Base-by-base conservation (phyloP, 1,140 invertebrate species). In the Drosophila nannoptera region DNA sequence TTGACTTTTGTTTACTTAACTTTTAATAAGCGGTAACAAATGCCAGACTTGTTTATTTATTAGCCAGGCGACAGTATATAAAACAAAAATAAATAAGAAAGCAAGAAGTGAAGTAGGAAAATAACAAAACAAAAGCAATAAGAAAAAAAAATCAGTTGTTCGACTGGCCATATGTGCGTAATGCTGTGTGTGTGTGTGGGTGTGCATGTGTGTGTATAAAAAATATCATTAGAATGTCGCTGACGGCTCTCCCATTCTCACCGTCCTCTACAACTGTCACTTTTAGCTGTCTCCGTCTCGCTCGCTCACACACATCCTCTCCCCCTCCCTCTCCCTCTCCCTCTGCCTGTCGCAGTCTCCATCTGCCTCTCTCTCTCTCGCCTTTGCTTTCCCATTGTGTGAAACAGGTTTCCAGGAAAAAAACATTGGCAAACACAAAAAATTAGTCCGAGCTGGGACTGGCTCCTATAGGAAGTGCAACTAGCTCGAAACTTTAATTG, bases 1-100 rank as follows among this genome's bases (percentile, higher is more conserved):
- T 84, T 84, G 80, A 84, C 80, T 83, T 84, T 83, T 86, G 76
- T 86, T 84, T 73, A 56, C 59, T 67, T 69, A 73, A 58, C 76
- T 66, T 72, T 73, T 63, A 75, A 68, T 64, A 72, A 75, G 50
- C 68, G 40, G 45, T 61, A 55, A 53, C 60, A 60, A 42, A 48
- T 45, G 16, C 38, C 75, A 73, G 78, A 80, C 81, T 83, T 68
- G 80, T 77, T 83, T 83, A 73, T 83, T 75, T 81, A 78, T 73
- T 80, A 73, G 65, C 59, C 76, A 73, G 64, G 48, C 73, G 62
- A 61, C 65, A 75, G 54, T 35, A 60, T 58, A 11, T 36, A 38
- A 77, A 64, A 63, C 36, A 42, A 38, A 77, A 64, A 63, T 45
- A 56, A 63, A 38, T 40, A 36, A 56, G 33, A 22, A 52, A 52